Base-by-base conservation (phyloP, 2,797 vertebrate genomes). In the Chromis chromis region DNA sequence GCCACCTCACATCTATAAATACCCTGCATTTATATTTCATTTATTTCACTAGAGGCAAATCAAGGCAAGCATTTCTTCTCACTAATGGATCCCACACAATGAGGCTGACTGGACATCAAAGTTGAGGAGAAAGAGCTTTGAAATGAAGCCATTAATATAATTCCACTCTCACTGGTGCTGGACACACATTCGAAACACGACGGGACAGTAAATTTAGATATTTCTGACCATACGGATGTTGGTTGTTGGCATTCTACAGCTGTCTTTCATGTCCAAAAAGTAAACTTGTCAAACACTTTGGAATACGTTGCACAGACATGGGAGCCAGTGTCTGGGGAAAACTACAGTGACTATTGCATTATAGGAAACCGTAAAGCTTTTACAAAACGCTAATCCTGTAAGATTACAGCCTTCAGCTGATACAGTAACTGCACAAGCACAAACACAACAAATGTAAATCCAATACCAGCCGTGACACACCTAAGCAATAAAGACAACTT, bases 401-500 rank as follows among this genome's bases (percentile, higher is more conserved):
- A 79, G 82, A 84, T 84, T 78, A 86, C 67, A 65, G 75, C 61
- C 53, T 57, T 48, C 36, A 56, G 58, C 11, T 65, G 71, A 78
- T 59, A 65, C 74, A 76, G 57, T 48, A 40, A 60, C 73, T 46
- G 69, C 24, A 59, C n/a, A 61, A 54, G 64, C 52, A 72, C 54
- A 76, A 72, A 79, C 64, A 74, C 19, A 78, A 58, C 58, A 24
- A 55, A 72, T 83, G 49, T 16, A 49, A 81, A 87, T 67, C 52
- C 65, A 71, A 82, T 81, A 70, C 66, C 66, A 16, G 69, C 63
- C 19, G 11, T 0, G 69, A 80, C 78, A 87, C 88, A 86, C 88
- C 89, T 82, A 79, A 84, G 79, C 81, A 84, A 82, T 88, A 89
- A 82, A 75, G 77, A 85, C 88, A 49, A 79, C 77, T 86, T 83